A percentile compares a stretch with the other conserved stretches of the same genome.
These are phyloP conservation scores for Lasioglossum vierecki DNA, from an alignment of 2,888 invertebrate species.

Conservation along the genomic window DNA sequence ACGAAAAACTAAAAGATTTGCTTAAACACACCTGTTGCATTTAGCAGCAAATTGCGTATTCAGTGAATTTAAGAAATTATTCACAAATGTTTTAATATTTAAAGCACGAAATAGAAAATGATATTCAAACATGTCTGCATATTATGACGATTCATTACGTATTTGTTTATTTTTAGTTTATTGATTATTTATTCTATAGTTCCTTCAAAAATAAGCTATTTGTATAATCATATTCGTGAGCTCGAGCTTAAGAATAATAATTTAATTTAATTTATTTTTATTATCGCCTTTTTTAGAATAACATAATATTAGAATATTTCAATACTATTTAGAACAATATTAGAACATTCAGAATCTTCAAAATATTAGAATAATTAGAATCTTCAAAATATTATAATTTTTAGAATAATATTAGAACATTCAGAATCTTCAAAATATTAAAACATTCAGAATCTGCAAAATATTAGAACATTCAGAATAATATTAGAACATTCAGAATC, in stretches of 20 bases:
- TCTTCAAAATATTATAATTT: too few species aligned
- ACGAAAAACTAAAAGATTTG: neutral
- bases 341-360: neutral
- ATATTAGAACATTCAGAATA: neutral
- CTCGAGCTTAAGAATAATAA: neutral
- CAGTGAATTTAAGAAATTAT: neutral
- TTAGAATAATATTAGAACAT: neutral
- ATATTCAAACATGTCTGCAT: neutral
- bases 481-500: neutral
- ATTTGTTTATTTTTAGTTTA: too few species aligned
- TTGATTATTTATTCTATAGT: too few species aligned
- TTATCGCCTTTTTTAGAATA: too few species aligned
- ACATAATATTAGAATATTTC: neutral
- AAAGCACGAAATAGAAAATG: neutral
- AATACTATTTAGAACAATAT: neutral
- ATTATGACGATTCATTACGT: neutral
- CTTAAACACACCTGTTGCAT: constrained; percentile 3
- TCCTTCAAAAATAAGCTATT: neutral
- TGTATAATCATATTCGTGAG: neutral
- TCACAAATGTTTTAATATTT: neutral
- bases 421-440: neutral
- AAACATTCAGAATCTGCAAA: neutral
- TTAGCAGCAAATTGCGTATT: neutral
- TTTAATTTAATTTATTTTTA: neutral
- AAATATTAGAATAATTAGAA: neutral